These are phyloP conservation scores for Notospermus geniculatus DNA, from an alignment of 1,140 invertebrate species.

Conservation along the genomic window DNA sequence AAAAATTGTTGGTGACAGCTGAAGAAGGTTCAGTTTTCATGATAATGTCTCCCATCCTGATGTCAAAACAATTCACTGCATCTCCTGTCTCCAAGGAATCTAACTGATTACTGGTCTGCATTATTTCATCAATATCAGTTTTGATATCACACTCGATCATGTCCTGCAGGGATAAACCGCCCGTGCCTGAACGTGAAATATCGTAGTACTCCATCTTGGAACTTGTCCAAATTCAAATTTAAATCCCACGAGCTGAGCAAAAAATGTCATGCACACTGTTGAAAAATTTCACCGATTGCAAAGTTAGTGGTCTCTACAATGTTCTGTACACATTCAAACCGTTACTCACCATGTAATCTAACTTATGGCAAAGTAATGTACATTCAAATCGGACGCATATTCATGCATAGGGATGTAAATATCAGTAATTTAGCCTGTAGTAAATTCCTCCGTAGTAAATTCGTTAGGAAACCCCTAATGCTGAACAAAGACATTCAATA, in stretches of 20 bases:
- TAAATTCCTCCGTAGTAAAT: constrained; percentile 22
- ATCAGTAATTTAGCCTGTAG: constrained; percentile 26
- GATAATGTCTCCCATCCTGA: constrained; percentile 13
- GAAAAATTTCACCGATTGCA: constrained; percentile 13
- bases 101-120: constrained; percentile 56
- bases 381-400: constrained; percentile 7
- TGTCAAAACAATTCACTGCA: constrained; percentile 8
- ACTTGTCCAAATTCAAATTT: background rate
- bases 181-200: background rate
- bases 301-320: background rate
- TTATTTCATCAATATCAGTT: constrained; percentile 73
- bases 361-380: background rate
- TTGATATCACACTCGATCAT: constrained; percentile 82
- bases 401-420: constrained; percentile 17
- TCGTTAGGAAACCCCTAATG: constrained; percentile 34
- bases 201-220: constrained; percentile 15
- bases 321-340: constrained; percentile 2
- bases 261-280: constrained; percentile 6
- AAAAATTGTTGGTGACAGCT: too few species aligned
- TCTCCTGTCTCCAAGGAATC: too few species aligned
- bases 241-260: constrained; percentile 10
- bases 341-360: background rate
- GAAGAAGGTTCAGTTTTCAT: too few species aligned
- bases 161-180: constrained; percentile 52
- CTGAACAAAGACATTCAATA: constrained; percentile 41